A percentile compares a stretch with the other conserved stretches of the same genome.
phyloP scores from a whole-genome alignment of 2,113 vertebrate genomes.

The Leucopsar rothschildi region DNA sequence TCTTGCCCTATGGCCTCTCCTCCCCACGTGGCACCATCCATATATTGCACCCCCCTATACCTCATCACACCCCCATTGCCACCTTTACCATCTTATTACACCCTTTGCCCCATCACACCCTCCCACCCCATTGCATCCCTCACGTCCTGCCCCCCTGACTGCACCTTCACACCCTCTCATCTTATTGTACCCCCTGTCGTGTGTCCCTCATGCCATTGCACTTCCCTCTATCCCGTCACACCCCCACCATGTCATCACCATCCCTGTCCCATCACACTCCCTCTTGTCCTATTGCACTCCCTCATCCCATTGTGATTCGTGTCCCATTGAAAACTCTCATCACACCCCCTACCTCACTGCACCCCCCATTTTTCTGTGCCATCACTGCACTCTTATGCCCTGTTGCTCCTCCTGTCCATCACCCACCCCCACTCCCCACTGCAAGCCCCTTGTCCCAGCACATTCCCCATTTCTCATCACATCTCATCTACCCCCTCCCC shows the following conservation, averaged over 20 bases:
- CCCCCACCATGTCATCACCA: neutral
- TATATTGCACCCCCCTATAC: too few relatives aligned
- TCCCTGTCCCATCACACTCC: neutral
- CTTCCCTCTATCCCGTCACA: neutral
- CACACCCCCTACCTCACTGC: too few relatives aligned
- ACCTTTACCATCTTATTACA: too few relatives aligned
- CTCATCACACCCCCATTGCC: too few relatives aligned
- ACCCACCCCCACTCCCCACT: too few relatives aligned
- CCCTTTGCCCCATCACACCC: neutral
- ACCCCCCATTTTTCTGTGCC: neutral
- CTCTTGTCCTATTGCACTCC: neutral
- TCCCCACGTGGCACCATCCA: neutral
- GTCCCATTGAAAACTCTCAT: neutral
- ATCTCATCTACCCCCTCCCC: neutral
- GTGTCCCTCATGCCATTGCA: too few relatives aligned
- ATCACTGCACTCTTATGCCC: too few relatives aligned
- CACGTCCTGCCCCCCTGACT: neutral
- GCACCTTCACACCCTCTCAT: neutral
- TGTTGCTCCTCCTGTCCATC: neutral
- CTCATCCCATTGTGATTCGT: accelerated
- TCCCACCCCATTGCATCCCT: neutral
- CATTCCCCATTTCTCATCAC: neutral
- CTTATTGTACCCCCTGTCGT: neutral
- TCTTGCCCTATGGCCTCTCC: too few relatives aligned
- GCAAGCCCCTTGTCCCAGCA: accelerated